Evolutionary conservation across 1,140 invertebrate genomes (phyloP), one percentile per base, ranked within the genome.

Genomic region (Lasioglossum baleicum): DNA sequence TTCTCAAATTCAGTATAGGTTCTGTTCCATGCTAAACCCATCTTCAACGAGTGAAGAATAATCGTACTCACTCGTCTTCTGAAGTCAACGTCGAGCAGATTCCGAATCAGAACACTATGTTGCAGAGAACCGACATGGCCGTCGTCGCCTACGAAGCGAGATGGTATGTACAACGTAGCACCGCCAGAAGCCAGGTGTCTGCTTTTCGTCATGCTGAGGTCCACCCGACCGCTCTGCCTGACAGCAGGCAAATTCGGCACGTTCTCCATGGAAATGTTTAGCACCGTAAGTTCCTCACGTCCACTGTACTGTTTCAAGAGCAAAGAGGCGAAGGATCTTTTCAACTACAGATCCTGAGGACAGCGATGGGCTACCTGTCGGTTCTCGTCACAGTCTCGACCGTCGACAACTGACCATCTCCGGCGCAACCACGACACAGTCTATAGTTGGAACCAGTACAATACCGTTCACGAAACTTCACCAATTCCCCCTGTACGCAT

Each of bases 191-290:
- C 75, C 13, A 83, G 44, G n/a, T 75, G 44, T 15, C 71, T 86
- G 40, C 26, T 87, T 26, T 82, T 84, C 22, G 81, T 88, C 22
- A 77, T 83, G 64, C 26, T 58, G 8, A 81, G 79, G 77, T 81
- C 82, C 4, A 66, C 26, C 7, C 35, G 58, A 56, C 82, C 78
- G 17, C 73, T 87, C 42, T 40, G 64, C 8, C 22, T 87, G 13
- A 84, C 78, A 2, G 84, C 86, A 35, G 84, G 84, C 0, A 84
- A 83, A 68, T 87, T 84, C 67, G 58, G 70, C 4, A 76, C 17
- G 8, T 88, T 88, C n/a, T 87, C 78, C 8, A 72, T 87, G 56
- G 58, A 87, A 65, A 58, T 87, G 42, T 88, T 86, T 42, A 85
- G 77, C 42, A 78, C 15, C n/a, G 84, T 84, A 78, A 78, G 75